Conservation (phyloP, 2,888 invertebrate species). For the Lithodes maja region DNA sequence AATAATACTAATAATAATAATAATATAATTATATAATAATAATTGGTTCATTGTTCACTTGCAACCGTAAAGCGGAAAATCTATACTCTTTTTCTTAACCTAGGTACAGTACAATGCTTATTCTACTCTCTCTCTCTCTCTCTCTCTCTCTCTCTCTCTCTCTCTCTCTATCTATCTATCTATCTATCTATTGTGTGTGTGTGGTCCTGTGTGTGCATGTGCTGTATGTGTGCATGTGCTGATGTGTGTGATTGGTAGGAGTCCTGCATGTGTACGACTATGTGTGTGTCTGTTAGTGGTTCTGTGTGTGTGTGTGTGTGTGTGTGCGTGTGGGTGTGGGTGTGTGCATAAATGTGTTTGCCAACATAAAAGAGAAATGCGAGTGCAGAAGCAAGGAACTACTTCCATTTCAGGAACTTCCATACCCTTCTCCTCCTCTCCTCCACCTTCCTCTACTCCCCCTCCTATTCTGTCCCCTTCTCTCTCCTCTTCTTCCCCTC, state of each 20-base stretch:
- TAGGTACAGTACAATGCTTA: too few species aligned
- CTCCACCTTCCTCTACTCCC: not conserved
- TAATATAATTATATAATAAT: too few species aligned
- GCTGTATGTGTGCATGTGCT: too few species aligned
- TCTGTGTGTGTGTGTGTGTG: not conserved
- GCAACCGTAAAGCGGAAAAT: too few species aligned
- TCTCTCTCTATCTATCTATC: too few species aligned
- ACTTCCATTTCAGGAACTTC: not conserved
- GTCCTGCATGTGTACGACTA: not conserved
- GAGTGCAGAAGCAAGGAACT: slow-evolving; percentile 8
- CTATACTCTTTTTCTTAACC: too few species aligned
- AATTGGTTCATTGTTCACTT: too few species aligned
- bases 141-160: too few species aligned
- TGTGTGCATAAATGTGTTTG: not conserved
- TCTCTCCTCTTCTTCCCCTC: not conserved
- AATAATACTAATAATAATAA: too few species aligned
- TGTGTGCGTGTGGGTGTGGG: slow-evolving; percentile 4
- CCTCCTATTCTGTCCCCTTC: not conserved
- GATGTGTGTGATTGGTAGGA: not conserved
- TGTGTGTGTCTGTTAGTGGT: not conserved
- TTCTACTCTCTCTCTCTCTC: too few species aligned
- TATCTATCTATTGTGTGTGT: too few species aligned
- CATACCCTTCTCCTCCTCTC: not conserved
- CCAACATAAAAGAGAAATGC: not conserved
- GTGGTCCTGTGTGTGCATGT: too few species aligned